phyloP scores from a whole-genome alignment of 2,797 vertebrate species.

The Limnodromus scolopaceus region DNA sequence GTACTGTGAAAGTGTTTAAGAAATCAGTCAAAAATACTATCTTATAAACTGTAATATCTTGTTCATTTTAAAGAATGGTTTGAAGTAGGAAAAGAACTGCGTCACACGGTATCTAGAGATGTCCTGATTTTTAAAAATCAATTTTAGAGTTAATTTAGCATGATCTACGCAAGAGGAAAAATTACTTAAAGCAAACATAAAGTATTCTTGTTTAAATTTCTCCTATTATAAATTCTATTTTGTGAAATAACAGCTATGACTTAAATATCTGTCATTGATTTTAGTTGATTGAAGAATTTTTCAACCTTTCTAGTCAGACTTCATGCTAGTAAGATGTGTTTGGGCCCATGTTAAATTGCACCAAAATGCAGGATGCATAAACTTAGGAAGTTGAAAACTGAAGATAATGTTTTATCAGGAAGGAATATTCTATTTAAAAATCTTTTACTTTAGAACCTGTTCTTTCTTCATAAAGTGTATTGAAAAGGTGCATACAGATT shows the following conservation, averaged over 20 bases:
- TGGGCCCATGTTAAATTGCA: neutral
- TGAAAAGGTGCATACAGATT: neutral
- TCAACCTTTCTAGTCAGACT: neutral
- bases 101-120: rapidly evolving
- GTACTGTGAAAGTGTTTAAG: neutral
- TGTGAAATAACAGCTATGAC: neutral
- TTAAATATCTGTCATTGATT: neutral
- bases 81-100: neutral
- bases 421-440: neutral
- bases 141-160: neutral
- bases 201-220: neutral
- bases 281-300: neutral
- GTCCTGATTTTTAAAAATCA: neutral
- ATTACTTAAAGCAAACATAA: neutral
- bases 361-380: neutral
- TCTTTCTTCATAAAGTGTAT: neutral
- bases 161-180: neutral
- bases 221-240: neutral
- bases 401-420: neutral
- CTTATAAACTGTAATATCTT: neutral
- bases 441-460: neutral
- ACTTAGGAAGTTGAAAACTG: neutral
- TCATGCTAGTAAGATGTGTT: neutral
- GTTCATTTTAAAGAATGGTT: neutral
- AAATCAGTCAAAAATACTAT: neutral